These are phyloP conservation scores for Neoarius graeffei DNA, from an alignment of 2,113 vertebrate genomes.

Conservation along the genomic window DNA sequence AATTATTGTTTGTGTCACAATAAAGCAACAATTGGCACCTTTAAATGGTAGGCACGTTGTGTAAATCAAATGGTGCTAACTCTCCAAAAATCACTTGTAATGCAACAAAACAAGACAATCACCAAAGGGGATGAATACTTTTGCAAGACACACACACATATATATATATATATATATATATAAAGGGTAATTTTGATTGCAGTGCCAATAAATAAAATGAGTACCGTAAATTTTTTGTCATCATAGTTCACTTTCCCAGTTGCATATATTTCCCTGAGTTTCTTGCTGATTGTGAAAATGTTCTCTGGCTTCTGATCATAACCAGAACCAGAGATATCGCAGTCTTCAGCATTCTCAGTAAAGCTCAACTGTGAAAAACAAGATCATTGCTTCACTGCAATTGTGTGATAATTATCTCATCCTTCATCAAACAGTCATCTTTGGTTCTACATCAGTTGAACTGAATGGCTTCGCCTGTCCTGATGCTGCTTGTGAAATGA, in stretches of 20 bases:
- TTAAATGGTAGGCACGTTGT: no score
- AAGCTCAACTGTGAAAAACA: constrained; percentile 23
- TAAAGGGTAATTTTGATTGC: background rate
- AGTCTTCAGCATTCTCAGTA: background rate
- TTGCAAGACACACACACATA: no score
- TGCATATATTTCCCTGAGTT: background rate
- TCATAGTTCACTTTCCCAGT: constrained; percentile 27
- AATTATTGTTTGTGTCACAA: no score
- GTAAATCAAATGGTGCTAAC: no score
- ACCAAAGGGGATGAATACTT: no score
- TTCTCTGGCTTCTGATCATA: constrained; percentile 12
- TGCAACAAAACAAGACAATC: no score
- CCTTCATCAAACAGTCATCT: background rate
- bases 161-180: no score
- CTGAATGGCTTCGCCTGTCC: background rate
- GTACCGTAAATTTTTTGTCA: constrained; percentile 25
- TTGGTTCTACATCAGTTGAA: background rate
- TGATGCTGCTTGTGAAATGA: background rate
- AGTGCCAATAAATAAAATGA: background rate
- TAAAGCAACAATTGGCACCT: no score
- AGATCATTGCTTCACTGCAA: background rate
- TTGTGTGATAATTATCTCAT: background rate
- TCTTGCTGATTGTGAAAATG: background rate
- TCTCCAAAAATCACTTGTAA: no score
- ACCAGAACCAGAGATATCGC: constrained; percentile 17